Conservation (phyloP, 2,797 vertebrate species). For the Podarcis siculus region DNA sequence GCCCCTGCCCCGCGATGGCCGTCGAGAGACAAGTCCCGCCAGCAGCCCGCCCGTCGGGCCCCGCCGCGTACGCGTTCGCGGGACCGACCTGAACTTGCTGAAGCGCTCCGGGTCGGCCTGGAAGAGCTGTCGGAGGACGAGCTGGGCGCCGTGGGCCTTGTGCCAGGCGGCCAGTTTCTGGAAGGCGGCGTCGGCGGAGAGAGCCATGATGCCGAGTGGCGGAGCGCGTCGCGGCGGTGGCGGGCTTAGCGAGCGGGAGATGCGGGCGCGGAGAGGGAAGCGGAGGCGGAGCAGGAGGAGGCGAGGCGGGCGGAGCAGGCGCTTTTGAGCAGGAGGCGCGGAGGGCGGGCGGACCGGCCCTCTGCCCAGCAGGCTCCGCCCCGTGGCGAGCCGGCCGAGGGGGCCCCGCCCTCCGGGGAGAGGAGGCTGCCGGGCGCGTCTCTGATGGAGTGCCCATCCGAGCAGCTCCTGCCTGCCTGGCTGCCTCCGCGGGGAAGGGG, state of each 20-base stretch:
- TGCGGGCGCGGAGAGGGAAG: fast-evolving
- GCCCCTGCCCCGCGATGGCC: too few relatives aligned
- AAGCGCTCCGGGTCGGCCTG: conserved; percentile 88
- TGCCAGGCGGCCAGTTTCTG: conserved; percentile 89
- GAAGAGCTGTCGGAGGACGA: conserved; percentile 91
- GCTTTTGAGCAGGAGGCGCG: conserved; percentile 30
- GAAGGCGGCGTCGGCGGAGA: conserved; percentile 86
- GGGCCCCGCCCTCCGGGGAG: too few relatives aligned
- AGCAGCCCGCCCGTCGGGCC: background rate
- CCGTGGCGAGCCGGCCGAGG: too few relatives aligned
- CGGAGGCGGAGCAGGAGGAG: fast-evolving
- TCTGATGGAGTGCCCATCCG: too few relatives aligned
- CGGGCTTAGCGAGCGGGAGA: fast-evolving
- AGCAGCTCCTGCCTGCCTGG: too few relatives aligned
- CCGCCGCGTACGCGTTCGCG: background rate
- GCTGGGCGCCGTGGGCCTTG: conserved; percentile 78
- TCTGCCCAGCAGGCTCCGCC: conserved; percentile 1
- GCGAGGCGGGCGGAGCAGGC: fast-evolving
- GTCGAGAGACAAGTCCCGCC: too few relatives aligned
- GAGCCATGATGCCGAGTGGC: conserved; percentile 76
- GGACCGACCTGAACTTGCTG: conserved; percentile 86
- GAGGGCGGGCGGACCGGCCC: background rate
- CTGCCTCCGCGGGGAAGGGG: too few relatives aligned
- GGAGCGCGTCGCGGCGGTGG: fast-evolving
- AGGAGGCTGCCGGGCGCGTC: too few relatives aligned